These are phyloP conservation scores for Aromia moschata DNA, from an alignment of 2,888 invertebrate species.

Conservation along the genomic window DNA sequence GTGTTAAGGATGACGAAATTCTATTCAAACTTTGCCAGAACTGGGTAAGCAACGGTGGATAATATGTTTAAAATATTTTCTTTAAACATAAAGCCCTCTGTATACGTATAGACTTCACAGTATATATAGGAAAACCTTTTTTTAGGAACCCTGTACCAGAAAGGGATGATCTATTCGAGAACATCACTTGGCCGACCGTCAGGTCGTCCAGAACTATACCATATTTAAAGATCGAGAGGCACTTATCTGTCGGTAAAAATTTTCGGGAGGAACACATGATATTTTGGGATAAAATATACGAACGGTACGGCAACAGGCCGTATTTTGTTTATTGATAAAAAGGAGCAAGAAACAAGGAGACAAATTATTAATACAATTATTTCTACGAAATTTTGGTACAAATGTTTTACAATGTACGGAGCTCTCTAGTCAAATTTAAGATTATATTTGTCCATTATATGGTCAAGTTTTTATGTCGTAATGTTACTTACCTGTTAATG, in stretches of 20 bases:
- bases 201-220: conserved; percentile 24
- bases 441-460: too few species aligned
- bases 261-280: conserved; percentile 25
- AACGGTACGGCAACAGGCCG: conserved; percentile 29
- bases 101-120: too few species aligned
- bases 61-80: too few species aligned
- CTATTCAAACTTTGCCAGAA: conserved; percentile 33
- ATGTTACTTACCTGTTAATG: too few species aligned
- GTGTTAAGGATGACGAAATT: conserved; percentile 25
- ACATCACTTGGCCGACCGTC: conserved; percentile 31
- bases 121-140: too few species aligned
- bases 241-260: conserved; percentile 29
- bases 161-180: conserved; percentile 27
- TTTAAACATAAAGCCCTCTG: too few species aligned
- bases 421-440: too few species aligned
- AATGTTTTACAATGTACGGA: too few species aligned
- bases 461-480: too few species aligned
- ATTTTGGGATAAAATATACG: conserved; percentile 31
- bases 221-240: conserved; percentile 27
- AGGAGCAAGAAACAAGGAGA: too few species aligned
- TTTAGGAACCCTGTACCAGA: conserved; percentile 34
- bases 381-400: too few species aligned
- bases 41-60: conserved; percentile 32
- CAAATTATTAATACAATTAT: too few species aligned
- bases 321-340: conserved; percentile 31